Conservation (phyloP, 2,797 vertebrate species). For the Tapera naevia region DNA sequence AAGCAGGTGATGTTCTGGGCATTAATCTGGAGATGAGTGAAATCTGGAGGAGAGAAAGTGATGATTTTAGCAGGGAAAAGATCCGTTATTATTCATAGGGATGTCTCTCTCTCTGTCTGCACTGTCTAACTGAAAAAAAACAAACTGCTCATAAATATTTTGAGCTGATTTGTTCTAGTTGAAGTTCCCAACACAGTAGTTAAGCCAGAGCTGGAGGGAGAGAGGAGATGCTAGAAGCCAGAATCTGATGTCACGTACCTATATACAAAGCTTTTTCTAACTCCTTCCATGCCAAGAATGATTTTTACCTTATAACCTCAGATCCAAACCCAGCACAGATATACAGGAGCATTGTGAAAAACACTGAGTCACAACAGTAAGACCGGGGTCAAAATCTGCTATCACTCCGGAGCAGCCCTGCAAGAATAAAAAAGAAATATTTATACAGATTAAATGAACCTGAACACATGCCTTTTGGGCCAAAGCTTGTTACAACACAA, state of each 20-base stretch:
- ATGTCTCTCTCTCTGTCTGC: not conserved
- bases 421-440: not conserved
- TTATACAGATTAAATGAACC: not conserved
- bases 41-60: not conserved
- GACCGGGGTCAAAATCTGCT: not conserved
- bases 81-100: not conserved
- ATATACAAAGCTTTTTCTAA: not conserved
- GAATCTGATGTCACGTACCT: not conserved
- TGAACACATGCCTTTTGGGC: not conserved
- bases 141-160: not conserved
- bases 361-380: not conserved
- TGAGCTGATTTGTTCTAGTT: not conserved
- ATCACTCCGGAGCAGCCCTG: not conserved
- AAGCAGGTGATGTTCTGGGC: not conserved
- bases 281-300: not conserved
- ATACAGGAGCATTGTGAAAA: not conserved
- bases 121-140: not conserved
- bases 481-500: not conserved
- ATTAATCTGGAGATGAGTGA: not conserved
- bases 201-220: not conserved
- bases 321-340: not conserved
- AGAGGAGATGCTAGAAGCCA: not conserved
- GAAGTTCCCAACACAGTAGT: not conserved
- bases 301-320: not conserved
- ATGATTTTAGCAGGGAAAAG: not conserved